Base-by-base conservation (phyloP, 2,888 invertebrate genomes). In the Drosophila paramelanica region DNA sequence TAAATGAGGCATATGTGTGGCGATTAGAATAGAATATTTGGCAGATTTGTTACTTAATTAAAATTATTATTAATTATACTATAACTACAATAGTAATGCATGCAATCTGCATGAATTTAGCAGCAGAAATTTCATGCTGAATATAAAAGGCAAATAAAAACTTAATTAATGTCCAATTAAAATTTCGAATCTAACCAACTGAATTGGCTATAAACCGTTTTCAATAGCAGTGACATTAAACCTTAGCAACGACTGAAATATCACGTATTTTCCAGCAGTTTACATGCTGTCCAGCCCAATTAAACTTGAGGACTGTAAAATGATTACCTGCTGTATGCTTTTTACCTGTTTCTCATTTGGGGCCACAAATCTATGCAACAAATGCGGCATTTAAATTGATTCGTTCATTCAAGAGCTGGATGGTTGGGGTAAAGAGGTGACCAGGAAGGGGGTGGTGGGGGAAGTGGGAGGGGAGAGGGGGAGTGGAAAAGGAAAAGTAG, bases 321-420 rank as follows among this genome's bases (percentile, higher is more conserved):
- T 61, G 43, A 67, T 77, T 60, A 61, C 53, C 53, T 58, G 45
- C 59, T 70, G 69, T 67, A 60, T 50, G 47, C 41, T 46, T 78
- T 45, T 65, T 61, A 55, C 47, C 51, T 55, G 11, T 49, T 53
- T 58, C 49, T 17, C 41, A 43, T 70, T 81, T 71, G 42, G 56
- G 27, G 55, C 61, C 71, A 60, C 61, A 82, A 88, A 83, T 88
- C 81, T 69, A 74, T 58, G 83, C 83, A 83, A 77, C 71, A 88
- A 83, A 88, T 80, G 81, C 69, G 78, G 70, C 88, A 84, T 84
- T 89, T 83, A 89, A 87, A 84, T 89, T 89, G 83, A 83, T 89
- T 89, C 84, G 76, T 86, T 88, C 85, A 85, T 70, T 62, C 72
- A 13, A 20, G 45, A 1, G 17, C 17, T 17, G 17, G 17, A 17